These are phyloP conservation scores for Sphenopsis melanotis DNA, from an alignment of 2,797 vertebrate genomes.

Conservation along the genomic window DNA sequence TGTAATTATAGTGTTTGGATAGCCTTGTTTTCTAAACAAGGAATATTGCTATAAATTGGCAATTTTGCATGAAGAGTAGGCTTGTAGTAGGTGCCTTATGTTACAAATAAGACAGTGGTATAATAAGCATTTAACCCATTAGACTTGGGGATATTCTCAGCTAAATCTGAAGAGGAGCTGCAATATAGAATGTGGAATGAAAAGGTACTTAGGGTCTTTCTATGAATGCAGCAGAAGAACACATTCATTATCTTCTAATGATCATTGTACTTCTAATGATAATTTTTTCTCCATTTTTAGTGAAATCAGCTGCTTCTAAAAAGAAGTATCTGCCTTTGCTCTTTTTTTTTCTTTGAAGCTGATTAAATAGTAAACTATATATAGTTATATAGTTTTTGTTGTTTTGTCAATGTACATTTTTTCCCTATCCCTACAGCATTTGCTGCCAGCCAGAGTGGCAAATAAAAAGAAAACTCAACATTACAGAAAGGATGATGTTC, in stretches of 20 bases:
- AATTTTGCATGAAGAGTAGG: constrained; percentile 74
- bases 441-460: not conserved
- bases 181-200: not conserved
- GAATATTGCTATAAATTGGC: constrained; percentile 79
- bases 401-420: not conserved
- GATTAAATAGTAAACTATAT: not conserved
- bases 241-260: not conserved
- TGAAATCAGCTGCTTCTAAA: constrained; percentile 1
- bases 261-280: not conserved
- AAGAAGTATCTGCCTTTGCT: not conserved
- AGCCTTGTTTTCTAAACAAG: constrained; percentile 84
- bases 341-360: not conserved
- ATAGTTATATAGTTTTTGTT: not conserved
- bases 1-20: constrained; percentile 83
- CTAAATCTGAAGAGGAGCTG: constrained; percentile 9
- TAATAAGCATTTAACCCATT: constrained; percentile 70
- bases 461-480: not conserved
- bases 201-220: not conserved
- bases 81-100: constrained; percentile 70
- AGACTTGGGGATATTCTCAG: constrained; percentile 25
- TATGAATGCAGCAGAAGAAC: not conserved
- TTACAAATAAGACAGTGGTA: constrained; percentile 66
- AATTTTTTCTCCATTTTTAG: not conserved
- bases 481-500: not conserved
- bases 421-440: not conserved